Evolutionary conservation across 30 jellyfish, hydroid and myxozoan genomes (phyloP).

Genomic region (Hydra vulgaris): DNA sequence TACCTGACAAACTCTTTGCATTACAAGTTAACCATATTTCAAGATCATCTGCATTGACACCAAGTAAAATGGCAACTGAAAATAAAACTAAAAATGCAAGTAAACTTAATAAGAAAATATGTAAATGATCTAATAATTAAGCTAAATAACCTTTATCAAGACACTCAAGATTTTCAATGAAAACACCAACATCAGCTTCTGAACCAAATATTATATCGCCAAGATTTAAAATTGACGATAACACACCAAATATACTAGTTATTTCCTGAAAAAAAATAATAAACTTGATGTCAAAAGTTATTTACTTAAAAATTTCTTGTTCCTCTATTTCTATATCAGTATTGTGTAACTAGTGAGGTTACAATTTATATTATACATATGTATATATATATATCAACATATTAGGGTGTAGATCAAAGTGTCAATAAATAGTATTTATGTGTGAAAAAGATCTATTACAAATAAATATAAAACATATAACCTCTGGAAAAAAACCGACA

Average conservation of each 20-base stretch:
- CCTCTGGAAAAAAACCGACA: conserved; percentile 16
- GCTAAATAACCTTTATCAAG: conserved; percentile 57
- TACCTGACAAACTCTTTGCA: conserved; percentile 49
- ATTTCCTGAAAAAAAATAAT: conserved; percentile 38
- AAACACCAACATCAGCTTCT: conserved; percentile 37
- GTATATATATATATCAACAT: too few species aligned
- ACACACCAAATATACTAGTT: conserved; percentile 41
- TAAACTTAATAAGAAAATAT: background rate
- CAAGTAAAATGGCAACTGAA: conserved; percentile 70
- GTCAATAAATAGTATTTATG: too few species aligned
- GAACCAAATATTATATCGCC: conserved; percentile 60
- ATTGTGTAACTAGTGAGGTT: too few species aligned
- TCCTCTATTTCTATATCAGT: too few species aligned
- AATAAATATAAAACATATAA: background rate
- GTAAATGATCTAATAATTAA: background rate
- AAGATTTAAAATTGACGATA: conserved; percentile 68
- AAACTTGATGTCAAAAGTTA: background rate
- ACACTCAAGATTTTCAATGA: conserved; percentile 36
- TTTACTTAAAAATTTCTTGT: too few species aligned
- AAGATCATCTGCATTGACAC: conserved; percentile 56
- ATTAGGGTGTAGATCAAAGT: too few species aligned
- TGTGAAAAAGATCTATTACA: too few species aligned
- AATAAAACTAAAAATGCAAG: background rate
- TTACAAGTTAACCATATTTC: conserved; percentile 56
- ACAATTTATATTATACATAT: too few species aligned